Base-by-base conservation (phyloP, 2,888 invertebrate species). In the Sphecodes monilicornis region DNA sequence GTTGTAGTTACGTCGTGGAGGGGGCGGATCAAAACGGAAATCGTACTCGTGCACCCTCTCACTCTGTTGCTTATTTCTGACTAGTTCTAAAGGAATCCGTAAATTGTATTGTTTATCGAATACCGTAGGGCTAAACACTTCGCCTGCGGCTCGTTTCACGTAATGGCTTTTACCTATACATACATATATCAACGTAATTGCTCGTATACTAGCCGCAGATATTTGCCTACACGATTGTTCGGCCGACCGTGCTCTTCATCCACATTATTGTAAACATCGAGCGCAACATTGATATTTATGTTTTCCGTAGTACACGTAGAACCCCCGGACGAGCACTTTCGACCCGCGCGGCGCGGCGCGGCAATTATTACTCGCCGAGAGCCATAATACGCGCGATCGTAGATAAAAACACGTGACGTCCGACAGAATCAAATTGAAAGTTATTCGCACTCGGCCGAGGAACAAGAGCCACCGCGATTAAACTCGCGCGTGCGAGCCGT, bases 371-470 rank as follows among this genome's bases (percentile, higher is more conserved):
- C 60, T 18, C 8, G 60, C 60, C n/a, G 29, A 0, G 60, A 29
- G 29, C 29, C 29, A 60, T 29, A 60, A 60, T 60, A 60, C 29
- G 60, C 29, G 29, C 60, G 60, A 60, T 60, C 60, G 60, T 29
- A 60, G 60, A 29, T 29, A 60, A 60, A n/a, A 60, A 60, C 60
- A 60, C 18, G 64, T 36, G 64, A 36, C 64, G 64, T 66, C 32
- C 32, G 32, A 66, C 22, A 32, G 32, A 64, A 64, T 32, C 64
- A 66, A 66, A 66, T 66, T 66, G 64, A 36, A 66, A 66, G 64
- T 32, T 32, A 66, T 66, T 66, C 64, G n/a, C n/a, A 36, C 32
- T 32, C 64, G 36, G 32, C 36, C 22, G 32, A 36, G 32, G 11
- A 36, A 66, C 64, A 22, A 66, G 64, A 22, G 18, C 10, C 10